phyloP scores from a whole-genome alignment of 2,888 invertebrate genomes.

The Drosophila diplacantha region DNA sequence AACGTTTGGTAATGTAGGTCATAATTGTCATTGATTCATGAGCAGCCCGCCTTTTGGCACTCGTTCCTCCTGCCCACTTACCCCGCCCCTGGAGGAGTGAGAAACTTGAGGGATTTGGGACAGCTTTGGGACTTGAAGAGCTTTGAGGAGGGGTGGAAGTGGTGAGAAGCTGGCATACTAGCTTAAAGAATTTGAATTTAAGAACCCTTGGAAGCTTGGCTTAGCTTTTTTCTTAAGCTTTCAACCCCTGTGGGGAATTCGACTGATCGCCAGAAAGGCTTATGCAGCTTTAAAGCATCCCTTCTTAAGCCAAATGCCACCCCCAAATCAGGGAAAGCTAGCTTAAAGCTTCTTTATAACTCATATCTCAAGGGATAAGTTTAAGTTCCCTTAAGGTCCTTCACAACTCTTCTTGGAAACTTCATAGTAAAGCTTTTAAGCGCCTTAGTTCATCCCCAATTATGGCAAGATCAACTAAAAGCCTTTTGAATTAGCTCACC shows the following conservation, averaged over 20 bases:
- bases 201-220: neutral
- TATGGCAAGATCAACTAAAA: neutral
- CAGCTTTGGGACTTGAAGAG: constrained; percentile 35
- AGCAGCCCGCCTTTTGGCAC: neutral
- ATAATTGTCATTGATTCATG: constrained; percentile 27
- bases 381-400: no score
- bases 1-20: constrained; percentile 32
- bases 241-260: no score
- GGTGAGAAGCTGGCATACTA: neutral
- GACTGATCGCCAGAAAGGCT: neutral
- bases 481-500: neutral
- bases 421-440: neutral
- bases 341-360: neutral
- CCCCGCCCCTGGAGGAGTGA: neutral
- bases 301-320: neutral
- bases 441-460: neutral
- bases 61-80: neutral
- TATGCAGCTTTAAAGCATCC: neutral
- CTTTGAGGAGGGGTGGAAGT: neutral
- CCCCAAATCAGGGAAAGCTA: neutral
- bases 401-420: neutral
- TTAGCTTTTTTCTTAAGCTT: neutral
- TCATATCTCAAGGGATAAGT: no score
- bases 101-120: constrained; percentile 27
- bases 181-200: neutral